phyloP scores from a whole-genome alignment of 1,140 invertebrate species.

The Periplaneta americana region DNA sequence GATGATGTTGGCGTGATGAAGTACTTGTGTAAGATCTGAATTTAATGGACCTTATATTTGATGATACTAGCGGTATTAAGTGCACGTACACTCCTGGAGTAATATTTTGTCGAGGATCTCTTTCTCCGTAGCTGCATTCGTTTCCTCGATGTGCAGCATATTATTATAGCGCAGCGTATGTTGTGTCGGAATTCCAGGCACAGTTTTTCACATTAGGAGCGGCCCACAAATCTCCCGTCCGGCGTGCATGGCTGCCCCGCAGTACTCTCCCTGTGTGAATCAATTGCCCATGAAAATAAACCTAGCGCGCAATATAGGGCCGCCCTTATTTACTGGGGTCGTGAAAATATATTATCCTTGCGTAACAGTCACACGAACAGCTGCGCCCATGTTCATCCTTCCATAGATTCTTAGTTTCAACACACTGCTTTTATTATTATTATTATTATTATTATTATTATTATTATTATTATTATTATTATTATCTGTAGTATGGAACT shows the following conservation, averaged over 20 bases:
- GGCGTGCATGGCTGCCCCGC: neutral
- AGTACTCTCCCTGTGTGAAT: neutral
- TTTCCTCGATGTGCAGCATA: neutral
- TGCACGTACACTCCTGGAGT: too few relatives aligned
- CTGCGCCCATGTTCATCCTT: neutral
- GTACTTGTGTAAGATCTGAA: too few relatives aligned
- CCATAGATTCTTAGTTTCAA: too few relatives aligned
- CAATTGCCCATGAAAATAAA: neutral
- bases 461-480: neutral
- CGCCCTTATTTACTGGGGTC: neutral
- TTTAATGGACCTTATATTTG: too few relatives aligned
- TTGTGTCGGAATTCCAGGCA: neutral
- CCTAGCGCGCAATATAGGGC: neutral
- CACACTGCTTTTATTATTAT: neutral
- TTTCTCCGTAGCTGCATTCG: neutral
- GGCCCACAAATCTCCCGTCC: neutral
- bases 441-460: neutral
- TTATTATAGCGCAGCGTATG: neutral
- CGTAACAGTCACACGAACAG: neutral
- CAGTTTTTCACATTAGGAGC: neutral
- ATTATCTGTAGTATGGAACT: too few relatives aligned
- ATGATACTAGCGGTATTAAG: too few relatives aligned
- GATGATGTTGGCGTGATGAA: too few relatives aligned
- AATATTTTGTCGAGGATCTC: too few relatives aligned
- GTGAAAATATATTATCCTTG: neutral